Conservation (phyloP, 2,113 vertebrate species). For the Lucifuga dentata region DNA sequence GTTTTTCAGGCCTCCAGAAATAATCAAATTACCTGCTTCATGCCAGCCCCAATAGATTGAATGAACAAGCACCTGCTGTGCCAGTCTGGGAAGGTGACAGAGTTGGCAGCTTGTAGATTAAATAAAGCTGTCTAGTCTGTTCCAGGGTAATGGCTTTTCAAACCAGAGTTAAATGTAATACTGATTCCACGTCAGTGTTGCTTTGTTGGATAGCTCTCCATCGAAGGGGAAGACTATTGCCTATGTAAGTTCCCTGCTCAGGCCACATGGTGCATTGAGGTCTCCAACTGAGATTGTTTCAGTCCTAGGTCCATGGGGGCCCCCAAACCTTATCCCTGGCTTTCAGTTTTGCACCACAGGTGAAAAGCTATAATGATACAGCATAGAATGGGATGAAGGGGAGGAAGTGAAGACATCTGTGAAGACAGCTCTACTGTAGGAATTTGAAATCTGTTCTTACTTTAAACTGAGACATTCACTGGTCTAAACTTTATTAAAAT, state of each 20-base stretch:
- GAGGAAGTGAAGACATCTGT: not conserved
- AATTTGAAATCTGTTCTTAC: not conserved
- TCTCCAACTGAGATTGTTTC: constrained; percentile 50
- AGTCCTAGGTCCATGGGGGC: constrained; percentile 27
- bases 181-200: constrained; percentile 73
- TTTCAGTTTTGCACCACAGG: constrained; percentile 7
- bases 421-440: not conserved
- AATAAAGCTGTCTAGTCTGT: constrained; percentile 80
- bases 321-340: constrained; percentile 4
- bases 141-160: constrained; percentile 78
- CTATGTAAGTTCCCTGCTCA: not conserved
- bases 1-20: constrained; percentile 61
- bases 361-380: not conserved
- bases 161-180: constrained; percentile 76
- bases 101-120: constrained; percentile 79
- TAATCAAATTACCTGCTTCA: constrained; percentile 71
- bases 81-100: constrained; percentile 68
- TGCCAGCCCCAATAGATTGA: constrained; percentile 74
- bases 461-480: no score
- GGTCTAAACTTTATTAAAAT: not conserved
- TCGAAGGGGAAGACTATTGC: constrained; percentile 34
- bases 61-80: constrained; percentile 77
- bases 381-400: not conserved
- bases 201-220: constrained; percentile 63
- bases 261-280: constrained; percentile 19